phyloP scores from a whole-genome alignment of 2,888 invertebrate genomes.

The Leucophenga maculata region DNA sequence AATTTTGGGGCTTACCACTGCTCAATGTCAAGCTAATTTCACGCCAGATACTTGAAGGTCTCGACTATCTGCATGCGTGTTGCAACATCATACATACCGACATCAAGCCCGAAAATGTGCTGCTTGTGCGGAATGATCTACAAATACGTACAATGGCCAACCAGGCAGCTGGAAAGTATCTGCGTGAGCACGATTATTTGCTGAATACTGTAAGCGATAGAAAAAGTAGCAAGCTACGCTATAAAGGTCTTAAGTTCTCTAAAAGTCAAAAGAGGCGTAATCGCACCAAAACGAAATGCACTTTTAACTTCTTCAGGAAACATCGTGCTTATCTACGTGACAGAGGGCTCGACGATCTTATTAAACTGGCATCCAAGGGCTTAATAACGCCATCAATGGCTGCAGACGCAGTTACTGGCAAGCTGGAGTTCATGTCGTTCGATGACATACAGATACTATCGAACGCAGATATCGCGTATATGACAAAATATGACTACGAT shows the following conservation, averaged over 20 bases:
- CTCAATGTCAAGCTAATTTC: constrained; percentile 96
- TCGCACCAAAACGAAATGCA: constrained; percentile 65
- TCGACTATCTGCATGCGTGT: constrained; percentile 95
- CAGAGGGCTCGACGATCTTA: constrained; percentile 75
- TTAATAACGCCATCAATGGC: constrained; percentile 33
- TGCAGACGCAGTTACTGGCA: constrained; percentile 31
- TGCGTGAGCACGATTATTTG: constrained; percentile 90
- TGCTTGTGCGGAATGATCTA: constrained; percentile 90
- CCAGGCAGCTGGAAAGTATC: constrained; percentile 93
- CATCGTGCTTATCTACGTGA: constrained; percentile 96
- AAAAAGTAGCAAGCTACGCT: too few relatives aligned
- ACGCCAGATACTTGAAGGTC: constrained; percentile 93
- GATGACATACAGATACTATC: constrained; percentile 39
- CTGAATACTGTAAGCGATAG: constrained; percentile 82
- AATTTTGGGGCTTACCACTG: constrained; percentile 96
- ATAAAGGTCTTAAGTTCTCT: too few relatives aligned
- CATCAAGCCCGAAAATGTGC: constrained; percentile 94
- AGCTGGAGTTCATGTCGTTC: constrained; percentile 41
- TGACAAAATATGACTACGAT: not conserved
- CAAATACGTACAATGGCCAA: constrained; percentile 90
- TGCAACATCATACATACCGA: constrained; percentile 96
- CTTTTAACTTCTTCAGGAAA: constrained; percentile 87
- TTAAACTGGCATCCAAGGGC: constrained; percentile 73
- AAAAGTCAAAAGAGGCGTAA: constrained; percentile 92
- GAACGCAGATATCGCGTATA: constrained; percentile 24